Evolutionary conservation across 2,797 vertebrate species (phyloP).

Genomic region (Gymnocypris eckloni): DNA sequence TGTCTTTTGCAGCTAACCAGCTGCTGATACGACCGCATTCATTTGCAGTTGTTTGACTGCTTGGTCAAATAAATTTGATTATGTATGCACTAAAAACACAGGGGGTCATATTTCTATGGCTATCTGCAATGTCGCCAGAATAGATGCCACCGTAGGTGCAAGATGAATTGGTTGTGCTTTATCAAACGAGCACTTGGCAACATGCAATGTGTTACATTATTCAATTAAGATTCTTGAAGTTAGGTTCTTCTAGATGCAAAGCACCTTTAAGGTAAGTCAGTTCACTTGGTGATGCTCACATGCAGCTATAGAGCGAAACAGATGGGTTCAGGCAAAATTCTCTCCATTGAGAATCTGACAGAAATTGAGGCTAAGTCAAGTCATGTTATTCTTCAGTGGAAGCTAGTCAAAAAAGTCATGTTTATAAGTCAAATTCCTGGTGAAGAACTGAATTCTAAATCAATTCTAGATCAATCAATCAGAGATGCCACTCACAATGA

Average conservation of each 20-base stretch:
- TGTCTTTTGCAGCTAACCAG: conserved; percentile 54
- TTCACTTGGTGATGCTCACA: neutral
- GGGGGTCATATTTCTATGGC: conserved; percentile 53
- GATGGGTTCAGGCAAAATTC: neutral
- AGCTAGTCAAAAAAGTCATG: neutral
- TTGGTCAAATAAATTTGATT: conserved; percentile 60
- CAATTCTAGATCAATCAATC: neutral
- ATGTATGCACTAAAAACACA: conserved; percentile 55
- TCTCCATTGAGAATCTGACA: neutral
- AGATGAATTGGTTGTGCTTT: conserved; percentile 33
- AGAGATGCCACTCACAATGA: neutral
- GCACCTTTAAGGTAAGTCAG: neutral
- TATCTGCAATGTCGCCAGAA: conserved; percentile 53
- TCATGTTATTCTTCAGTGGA: neutral
- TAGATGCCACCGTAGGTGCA: conserved; percentile 2
- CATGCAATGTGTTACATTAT: conserved; percentile 11
- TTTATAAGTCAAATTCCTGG: too few relatives aligned
- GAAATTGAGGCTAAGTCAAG: neutral
- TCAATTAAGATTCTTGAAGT: conserved; percentile 23
- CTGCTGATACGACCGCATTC: conserved; percentile 49
- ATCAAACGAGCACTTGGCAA: conserved; percentile 28
- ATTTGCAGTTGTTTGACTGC: conserved; percentile 57
- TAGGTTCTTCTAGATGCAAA: neutral
- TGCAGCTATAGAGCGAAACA: neutral
- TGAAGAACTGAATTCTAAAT: too few relatives aligned